Evolutionary conservation across 2,113 vertebrate genomes (phyloP), one percentile per base, ranked within the genome.

Genomic region (Stigmatopora argus): DNA sequence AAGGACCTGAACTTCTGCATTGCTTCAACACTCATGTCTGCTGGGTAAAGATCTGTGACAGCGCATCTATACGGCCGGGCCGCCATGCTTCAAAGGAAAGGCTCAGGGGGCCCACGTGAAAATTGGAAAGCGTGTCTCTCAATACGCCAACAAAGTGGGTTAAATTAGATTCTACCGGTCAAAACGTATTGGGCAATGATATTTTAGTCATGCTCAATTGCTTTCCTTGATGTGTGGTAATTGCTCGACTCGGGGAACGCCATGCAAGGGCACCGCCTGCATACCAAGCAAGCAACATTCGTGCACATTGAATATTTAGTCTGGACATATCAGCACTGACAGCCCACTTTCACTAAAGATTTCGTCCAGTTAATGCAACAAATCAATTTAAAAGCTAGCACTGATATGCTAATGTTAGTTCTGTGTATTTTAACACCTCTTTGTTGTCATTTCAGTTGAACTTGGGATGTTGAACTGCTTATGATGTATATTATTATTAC

Each of bases 171-270:
- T 70, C 57, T 51, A 64, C 62, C 76, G 64, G 73, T 62, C 78
- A 75, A 76, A 87, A 88, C 87, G 88, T 72, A 56, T 56, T 69
- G 78, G 70, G 72, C 76, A 69, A 74, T 86, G 82, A 87, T 88
- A 87, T 86, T 87, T 88, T 84, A 83, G 88, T 89, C 86, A 91
- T 63, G 86, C 71, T 73, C 87, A 90, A 89, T 90, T 90, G 84
- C 78, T 82, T 83, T 65, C 69, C 83, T 82, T 87, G 87, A 89
- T 90, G 86, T 83, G 81, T 76, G 81, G 87, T 89, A 90, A 91
- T 90, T 89, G 89, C 73, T 82, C 88, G 85, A 89, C 89, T 87
- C 73, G 62, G 60, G 72, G 80, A 85, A 41, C 73, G 65, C 19
- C 23, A 65, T 53, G 71, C 21, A 45, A 61, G 53, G 74, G 67